Base-by-base conservation (phyloP, 2,797 vertebrate species). In the Salarias fasciatus region DNA sequence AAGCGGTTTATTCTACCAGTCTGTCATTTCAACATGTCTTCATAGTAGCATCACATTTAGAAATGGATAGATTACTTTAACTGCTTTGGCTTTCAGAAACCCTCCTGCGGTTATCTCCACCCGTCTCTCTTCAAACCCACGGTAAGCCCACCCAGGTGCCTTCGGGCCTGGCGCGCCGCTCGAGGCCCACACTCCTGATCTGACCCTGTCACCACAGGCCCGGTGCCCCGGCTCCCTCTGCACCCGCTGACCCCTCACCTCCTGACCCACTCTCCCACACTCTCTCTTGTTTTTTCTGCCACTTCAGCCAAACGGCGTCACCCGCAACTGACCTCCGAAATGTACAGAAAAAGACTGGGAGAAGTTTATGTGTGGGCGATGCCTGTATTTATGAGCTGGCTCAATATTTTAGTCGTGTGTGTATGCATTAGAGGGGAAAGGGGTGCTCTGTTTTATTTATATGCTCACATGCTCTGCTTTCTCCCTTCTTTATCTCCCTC, bases 81-180 rank as follows among this genome's bases (percentile, higher is more conserved):
- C 2, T 65, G 58, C 69, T 63, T 50, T 66, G 57, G 37, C 53
- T 42, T 64, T 53, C 55, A 47, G 64, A 77, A 83, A 45, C 61
- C 57, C 44, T 76, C 46, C 35, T 45, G 31, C 53, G n/a, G 47
- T 46, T 38, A 52, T 63, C 60, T 73, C 69, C 67, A 40, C 86
- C 79, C 76, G 65, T 72, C 82, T 62, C 63, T 84, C 72, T 85
- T 78, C 82, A 71, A 15, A 63, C 30, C 73, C 84, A n/a, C n/a
- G 11, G 64, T 60, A 43, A 82, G 92, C 90, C 91, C 93, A 89
- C 85, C 87, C 79, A 86, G 74, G 84, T 80, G 88, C 79, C 82
- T 88, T 79, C 84, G 79, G 87, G 89, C 85, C 84, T 90, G 91
- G 82, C 77, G 77, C 66, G 89, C 76, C 86, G 77, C 90, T 89